Evolutionary conservation across 1,140 invertebrate species (phyloP).

Genomic region (Zophobas morio): DNA sequence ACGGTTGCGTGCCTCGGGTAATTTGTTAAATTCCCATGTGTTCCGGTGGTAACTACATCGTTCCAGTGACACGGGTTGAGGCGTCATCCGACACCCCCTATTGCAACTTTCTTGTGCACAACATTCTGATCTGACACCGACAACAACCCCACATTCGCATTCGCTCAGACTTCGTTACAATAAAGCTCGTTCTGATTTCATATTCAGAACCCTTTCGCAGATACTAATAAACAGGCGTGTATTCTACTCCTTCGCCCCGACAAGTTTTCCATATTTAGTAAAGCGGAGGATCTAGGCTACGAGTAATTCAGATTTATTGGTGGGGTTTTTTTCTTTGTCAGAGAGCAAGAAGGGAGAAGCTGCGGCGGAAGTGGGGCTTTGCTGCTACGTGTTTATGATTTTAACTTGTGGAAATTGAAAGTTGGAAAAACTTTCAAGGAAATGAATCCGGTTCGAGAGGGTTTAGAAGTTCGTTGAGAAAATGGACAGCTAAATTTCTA

Average conservation of each 20-base stretch:
- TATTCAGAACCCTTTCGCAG: slow-evolving; percentile 22
- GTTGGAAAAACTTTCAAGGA: too few relatives aligned
- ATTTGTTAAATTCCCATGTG: slow-evolving; percentile 52
- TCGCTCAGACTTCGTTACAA: slow-evolving; percentile 15
- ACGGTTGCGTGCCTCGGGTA: slow-evolving; percentile 42
- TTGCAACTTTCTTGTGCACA: slow-evolving; percentile 26
- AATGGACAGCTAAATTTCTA: too few relatives aligned
- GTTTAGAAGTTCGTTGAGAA: too few relatives aligned
- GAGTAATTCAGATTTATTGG: not conserved
- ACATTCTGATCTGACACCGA: slow-evolving; percentile 20
- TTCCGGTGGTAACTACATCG: slow-evolving; percentile 45
- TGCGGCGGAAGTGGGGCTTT: too few relatives aligned
- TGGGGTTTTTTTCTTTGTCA: not conserved
- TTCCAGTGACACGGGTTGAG: slow-evolving; percentile 47
- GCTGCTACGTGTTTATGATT: too few relatives aligned
- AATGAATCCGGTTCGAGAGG: too few relatives aligned
- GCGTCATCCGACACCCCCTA: slow-evolving; percentile 37
- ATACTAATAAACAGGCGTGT: not conserved
- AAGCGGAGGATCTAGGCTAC: not conserved
- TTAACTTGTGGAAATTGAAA: too few relatives aligned
- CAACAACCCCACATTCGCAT: slow-evolving; percentile 21
- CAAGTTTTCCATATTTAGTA: not conserved
- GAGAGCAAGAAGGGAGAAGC: not conserved
- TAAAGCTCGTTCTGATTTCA: slow-evolving; percentile 10
- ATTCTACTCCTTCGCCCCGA: not conserved